phyloP scores from a whole-genome alignment of 1,140 invertebrate genomes.

The Sycophaga agraensis region DNA sequence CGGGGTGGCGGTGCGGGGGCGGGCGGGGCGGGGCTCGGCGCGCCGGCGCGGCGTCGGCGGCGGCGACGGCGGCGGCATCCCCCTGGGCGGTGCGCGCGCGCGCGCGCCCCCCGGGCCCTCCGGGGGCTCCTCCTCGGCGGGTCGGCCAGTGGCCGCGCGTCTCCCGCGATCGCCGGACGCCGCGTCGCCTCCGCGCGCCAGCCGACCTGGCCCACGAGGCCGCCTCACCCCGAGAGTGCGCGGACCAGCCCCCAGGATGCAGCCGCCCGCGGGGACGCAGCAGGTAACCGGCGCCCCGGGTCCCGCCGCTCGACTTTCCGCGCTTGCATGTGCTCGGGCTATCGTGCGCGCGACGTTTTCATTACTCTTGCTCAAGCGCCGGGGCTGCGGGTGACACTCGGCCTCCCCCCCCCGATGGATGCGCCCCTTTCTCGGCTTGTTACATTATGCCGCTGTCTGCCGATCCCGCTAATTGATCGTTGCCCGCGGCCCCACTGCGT shows the following conservation, averaged over 20 bases:
- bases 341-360: too few relatives aligned
- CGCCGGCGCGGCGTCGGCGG: conserved; percentile 36
- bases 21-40: conserved; percentile 31
- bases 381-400: too few relatives aligned
- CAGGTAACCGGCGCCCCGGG: neutral
- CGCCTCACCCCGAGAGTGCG: neutral
- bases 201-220: neutral
- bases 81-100: conserved; percentile 50
- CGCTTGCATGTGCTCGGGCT: too few relatives aligned
- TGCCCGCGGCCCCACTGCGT: too few relatives aligned
- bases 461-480: too few relatives aligned
- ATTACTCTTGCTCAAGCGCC: too few relatives aligned
- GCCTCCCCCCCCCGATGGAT: too few relatives aligned
- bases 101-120: conserved; percentile 56
- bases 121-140: conserved; percentile 38
- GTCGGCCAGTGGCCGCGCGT: conserved; percentile 54
- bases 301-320: too few relatives aligned
- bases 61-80: conserved; percentile 47
- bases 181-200: conserved; percentile 31
- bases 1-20: too few relatives aligned
- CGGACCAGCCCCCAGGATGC: conserved; percentile 30
- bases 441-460: too few relatives aligned
- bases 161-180: conserved; percentile 55
- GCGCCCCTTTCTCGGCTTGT: too few relatives aligned
- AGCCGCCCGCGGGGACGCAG: neutral